Base-by-base conservation (phyloP, 1,140 invertebrate species). In the Cyclina sinensis region DNA sequence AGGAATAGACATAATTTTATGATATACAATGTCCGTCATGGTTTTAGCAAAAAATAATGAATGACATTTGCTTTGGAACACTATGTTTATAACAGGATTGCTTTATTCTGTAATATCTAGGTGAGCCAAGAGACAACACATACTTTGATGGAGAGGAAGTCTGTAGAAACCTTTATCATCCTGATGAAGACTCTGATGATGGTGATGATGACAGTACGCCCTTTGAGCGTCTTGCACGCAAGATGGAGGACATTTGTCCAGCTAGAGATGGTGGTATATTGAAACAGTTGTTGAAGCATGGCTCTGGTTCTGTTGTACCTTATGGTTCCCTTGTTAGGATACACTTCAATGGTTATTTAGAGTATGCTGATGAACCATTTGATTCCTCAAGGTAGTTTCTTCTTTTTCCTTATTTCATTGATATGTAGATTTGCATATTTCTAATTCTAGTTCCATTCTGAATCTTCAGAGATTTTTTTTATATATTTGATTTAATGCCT, bases 341-440 rank as follows among this genome's bases (percentile, higher is more conserved):
- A 18, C 97, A 98, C 91, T 98, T 98, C 91, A 96, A 97, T 39
- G 97, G 96, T 0, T 98, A 97, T 91, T 96, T 97, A 80, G 97
- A 98, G 92, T 96, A 96, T 76, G 94, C 96, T 27, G 97, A 96
- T 84, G 97, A 97, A 88, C 97, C 97, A 0, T 98, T 97, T 94
- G 97, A 98, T 94, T 97, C 97, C 0, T 97, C 97, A 95, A 46
- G 82, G 95, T 96, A 54, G 30, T 57, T 95, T 7, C 43, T 43
- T 43, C 43, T 7, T 43, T n/a, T n/a, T n/a, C n/a, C n/a, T n/a
- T n/a, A n/a, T n/a, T n/a, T n/a, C n/a, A n/a, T n/a, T n/a, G n/a
- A n/a, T n/a, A n/a, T n/a, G n/a, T n/a, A n/a, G n/a, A n/a, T n/a
- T n/a, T n/a, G n/a, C n/a, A n/a, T n/a, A n/a, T n/a, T n/a, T n/a